Base-by-base conservation (phyloP, 2,113 vertebrate genomes). In the Nasalis larvatus region DNA sequence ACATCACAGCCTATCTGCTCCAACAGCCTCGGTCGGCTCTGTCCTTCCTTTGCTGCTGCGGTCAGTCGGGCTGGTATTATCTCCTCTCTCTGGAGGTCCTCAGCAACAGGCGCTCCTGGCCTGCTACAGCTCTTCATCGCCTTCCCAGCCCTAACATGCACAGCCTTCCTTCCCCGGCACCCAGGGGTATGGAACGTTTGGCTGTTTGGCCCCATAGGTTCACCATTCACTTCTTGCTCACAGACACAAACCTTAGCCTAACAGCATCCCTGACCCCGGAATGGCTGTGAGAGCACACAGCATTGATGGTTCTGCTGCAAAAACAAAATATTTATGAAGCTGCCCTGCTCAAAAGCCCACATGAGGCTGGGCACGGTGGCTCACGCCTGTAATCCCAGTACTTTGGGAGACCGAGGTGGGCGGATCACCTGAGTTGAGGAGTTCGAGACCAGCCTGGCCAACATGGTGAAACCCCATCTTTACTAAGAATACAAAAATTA, bases 271-370 rank as follows among this genome's bases (percentile, higher is more conserved):
- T 45, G 7, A 25, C 40, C 86, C 37, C 40, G 13, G 88, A 88
- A 63, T 35, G 27, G 58, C 37, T 30, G 47, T 49, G 45, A 91
- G 85, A 56, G 60, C 54, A 54, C 35, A 9, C 6, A 27, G 56
- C 69, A 16, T 13, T 11, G 27, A 25, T 54, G 18, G 21, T 45
- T 20, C 49, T 56, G 20, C 37, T 45, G 35, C 30, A 84, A 82
- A 97, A 97, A 49, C 63, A 81, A 45, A 78, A 68, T 37, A 37
- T 37, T 77, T 56, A 52, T 86, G 91, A 94, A 88, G 52, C n/a
- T 20, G 16, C 23, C 8, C 17, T 94, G 49, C 45, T 32, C 60
- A 4, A 18, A 32, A 37, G 45, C 76, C 45, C 86, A 88, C 92
- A 54, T 0, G 92, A 49, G 27, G 60, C 60, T 63, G 60, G 11